Conservation (phyloP, 2,113 vertebrate species). For the Acrocephalus kingi region DNA sequence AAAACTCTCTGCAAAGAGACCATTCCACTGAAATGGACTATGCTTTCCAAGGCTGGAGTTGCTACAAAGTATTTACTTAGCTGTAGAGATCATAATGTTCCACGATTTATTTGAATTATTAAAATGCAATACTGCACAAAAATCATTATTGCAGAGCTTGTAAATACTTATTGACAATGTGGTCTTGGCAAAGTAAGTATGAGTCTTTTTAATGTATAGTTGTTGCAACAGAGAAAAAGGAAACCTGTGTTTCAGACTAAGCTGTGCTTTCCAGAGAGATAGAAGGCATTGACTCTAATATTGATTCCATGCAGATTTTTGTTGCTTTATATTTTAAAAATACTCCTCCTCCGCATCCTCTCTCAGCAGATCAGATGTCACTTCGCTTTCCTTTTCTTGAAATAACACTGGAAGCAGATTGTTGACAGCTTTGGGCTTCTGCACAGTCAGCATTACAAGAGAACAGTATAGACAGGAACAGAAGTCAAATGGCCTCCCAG, state of each 20-base stretch:
- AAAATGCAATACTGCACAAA: slow-evolving; percentile 62
- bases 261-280: neutral
- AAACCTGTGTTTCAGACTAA: neutral
- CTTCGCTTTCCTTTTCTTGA: slow-evolving; percentile 50
- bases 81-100: slow-evolving; percentile 29
- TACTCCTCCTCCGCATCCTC: neutral
- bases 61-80: slow-evolving; percentile 38
- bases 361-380: slow-evolving; percentile 46
- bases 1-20: slow-evolving; percentile 17
- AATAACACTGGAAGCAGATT: slow-evolving; percentile 43
- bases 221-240: neutral
- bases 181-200: slow-evolving; percentile 43
- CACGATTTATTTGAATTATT: slow-evolving; percentile 65
- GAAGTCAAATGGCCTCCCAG: slow-evolving; percentile 67
- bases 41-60: slow-evolving; percentile 7
- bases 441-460: slow-evolving; percentile 59
- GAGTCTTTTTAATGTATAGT: slow-evolving; percentile 45
- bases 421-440: slow-evolving; percentile 60
- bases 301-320: slow-evolving; percentile 37
- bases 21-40: neutral
- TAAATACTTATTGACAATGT: slow-evolving; percentile 62
- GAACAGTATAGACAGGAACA: slow-evolving; percentile 53
- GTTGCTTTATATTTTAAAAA: slow-evolving; percentile 46
- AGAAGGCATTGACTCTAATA: slow-evolving; percentile 27
- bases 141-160: slow-evolving; percentile 57